phyloP scores from a whole-genome alignment of 2,888 invertebrate species.

The Sphecodes monilicornis region DNA sequence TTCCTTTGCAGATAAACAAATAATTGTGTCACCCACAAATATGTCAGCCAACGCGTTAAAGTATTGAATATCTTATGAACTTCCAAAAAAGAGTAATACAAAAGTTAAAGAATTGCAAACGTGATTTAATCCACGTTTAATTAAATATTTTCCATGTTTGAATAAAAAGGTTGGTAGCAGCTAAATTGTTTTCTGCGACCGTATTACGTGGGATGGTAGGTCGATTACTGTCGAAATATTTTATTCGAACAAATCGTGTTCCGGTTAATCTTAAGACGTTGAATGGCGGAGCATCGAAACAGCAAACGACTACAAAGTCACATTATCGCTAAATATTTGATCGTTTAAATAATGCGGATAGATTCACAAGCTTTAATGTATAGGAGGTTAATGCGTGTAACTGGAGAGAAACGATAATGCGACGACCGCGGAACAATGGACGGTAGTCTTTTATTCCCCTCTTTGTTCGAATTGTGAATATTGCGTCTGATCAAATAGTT shows the following conservation, averaged over 20 bases:
- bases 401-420: neutral
- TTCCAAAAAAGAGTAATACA: no score
- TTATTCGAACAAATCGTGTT: neutral
- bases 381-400: constrained; percentile 6
- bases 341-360: constrained; percentile 4
- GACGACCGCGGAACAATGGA: neutral
- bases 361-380: neutral
- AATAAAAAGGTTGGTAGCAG: neutral
- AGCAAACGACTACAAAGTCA: neutral
- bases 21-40: no score
- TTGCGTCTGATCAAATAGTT: neutral
- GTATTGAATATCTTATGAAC: neutral
- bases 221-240: neutral
- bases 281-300: neutral
- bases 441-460: neutral
- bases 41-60: no score
- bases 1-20: no score
- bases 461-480: neutral
- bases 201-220: neutral
- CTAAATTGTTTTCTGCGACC: neutral
- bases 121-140: neutral
- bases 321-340: neutral
- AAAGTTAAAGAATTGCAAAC: neutral
- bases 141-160: neutral
- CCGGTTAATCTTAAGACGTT: neutral